Evolutionary conservation across 1,140 invertebrate genomes (phyloP), one percentile per base, ranked within the genome.

Genomic region (Pseudobourletiella spinata): DNA sequence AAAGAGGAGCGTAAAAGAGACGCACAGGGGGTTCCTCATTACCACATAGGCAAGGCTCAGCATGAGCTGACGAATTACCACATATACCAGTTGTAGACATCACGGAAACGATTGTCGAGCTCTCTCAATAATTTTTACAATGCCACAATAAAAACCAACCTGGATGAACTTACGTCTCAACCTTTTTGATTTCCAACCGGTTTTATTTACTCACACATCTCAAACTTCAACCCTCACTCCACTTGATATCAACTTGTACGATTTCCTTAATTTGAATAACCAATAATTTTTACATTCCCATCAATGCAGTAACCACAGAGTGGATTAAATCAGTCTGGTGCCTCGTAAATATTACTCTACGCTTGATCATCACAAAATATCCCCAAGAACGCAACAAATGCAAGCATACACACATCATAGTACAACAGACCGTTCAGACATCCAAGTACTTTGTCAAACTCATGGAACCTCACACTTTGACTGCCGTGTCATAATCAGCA

Each of bases 31-130:
- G 60, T 26, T 42, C 54, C 55, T 64, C 65, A 63, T 67, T 67
- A 67, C 61, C 65, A 55, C 65, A 60, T 59, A 60, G 61, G 59
- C 46, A 66, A 66, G 15, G 46, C 59, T 0, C 64, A 66, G 64
- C 64, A 59, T 57, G 64, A 46, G 22, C 59, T 62, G 60, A 59
- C 60, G 60, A 66, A 66, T 66, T 66, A 66, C 57, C 58, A 59
- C 61, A 66, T 55, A 28, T 54, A 61, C 55, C 30, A 61, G 54
- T 50, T 57, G 44, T 57, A 48, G 51, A 62, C 60, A 62, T 62
- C 60, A 62, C 43, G 56, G 55, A 58, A 52, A 58, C 35, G 32
- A 51, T 29, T 30, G 35, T 43, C 16, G 29, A 59, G 26, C 32
- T 59, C 30, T 29, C 28, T 59, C n/a, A 22, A 50, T 39, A 18